Evolutionary conservation across 2,797 vertebrate species (phyloP).

Genomic region (Micrastur ruficollis): DNA sequence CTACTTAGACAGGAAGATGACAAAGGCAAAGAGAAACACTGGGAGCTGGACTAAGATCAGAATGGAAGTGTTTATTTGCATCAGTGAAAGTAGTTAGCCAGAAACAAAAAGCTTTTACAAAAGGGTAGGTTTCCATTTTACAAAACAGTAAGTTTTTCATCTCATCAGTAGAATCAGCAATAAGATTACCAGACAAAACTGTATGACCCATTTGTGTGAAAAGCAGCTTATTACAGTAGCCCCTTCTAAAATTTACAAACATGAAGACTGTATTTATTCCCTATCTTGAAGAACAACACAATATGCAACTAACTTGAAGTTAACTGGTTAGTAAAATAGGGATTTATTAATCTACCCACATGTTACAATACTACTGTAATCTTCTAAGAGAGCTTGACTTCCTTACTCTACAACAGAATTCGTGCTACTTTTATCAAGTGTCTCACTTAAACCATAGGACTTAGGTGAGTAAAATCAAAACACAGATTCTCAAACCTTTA

Average conservation of each 20-base stretch:
- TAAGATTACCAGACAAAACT: not conserved
- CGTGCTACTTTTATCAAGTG: not conserved
- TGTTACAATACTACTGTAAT: not conserved
- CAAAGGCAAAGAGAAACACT: not conserved
- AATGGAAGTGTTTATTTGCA: not conserved
- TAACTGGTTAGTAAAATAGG: not conserved
- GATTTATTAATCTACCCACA: not conserved
- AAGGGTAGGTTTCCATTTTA: not conserved
- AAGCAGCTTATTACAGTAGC: not conserved
- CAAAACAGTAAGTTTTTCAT: not conserved
- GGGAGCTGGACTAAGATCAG: not conserved
- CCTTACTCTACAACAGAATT: not conserved
- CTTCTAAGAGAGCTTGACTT: not conserved
- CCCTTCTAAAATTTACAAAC: not conserved
- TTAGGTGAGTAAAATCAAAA: not conserved
- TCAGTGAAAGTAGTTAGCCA: not conserved
- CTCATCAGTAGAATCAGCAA: not conserved
- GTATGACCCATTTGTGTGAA: not conserved
- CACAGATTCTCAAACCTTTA: not conserved
- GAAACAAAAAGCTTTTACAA: not conserved
- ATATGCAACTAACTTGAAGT: not conserved
- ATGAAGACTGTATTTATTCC: not conserved
- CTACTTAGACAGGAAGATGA: not conserved
- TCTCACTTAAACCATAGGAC: not conserved
- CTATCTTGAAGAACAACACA: not conserved